Base-by-base conservation (phyloP, 2,888 invertebrate genomes). In the Hetaerina titia region DNA sequence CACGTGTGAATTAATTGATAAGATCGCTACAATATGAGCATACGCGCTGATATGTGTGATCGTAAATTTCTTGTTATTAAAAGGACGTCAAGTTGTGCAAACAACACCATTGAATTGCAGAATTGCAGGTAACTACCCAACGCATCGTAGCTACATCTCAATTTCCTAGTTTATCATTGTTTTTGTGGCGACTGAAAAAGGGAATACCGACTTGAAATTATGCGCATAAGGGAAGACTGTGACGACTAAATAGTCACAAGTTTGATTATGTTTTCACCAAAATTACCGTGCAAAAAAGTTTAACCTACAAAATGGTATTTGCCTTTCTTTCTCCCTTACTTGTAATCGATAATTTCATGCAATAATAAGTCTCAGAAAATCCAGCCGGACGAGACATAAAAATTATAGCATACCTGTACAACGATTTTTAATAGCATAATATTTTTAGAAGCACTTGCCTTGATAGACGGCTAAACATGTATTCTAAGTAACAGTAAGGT, bases 1-100 rank as follows among this genome's bases (percentile, higher is more conserved):
- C 81, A 81, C 81, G 31, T 13, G 81, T 81, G 81, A 81, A 81
- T 81, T 81, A 81, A 81, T 81, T 81, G 25, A 31, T 81, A 81
- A 81, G 13, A 81, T 15, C 31, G 81, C 15, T 31, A 25, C 81
- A 81, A 81, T 81, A 31, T 31, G 31, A 31, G 13, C 4, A 81
- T 31, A 31, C 4, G 25, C 15, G 31, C 81, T 0, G 31, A 31
- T 81, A 13, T 81, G 25, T 81, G 25, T 4, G 81, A 8, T 31
- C 81, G 81, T 81, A 81, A 81, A 81, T 31, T 81, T 81, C 2
- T 11, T 81, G 11, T 31, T 25, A 31, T 31, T 81, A 31, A 25
- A 81, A 81, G 31, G 81, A 81, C 2, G 31, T 11, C 15, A 81
- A 31, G 69, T 11, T 11, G 31, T 31, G 81, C 25, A 8, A 69